These are phyloP conservation scores for Prionailurus bengalensis DNA, from an alignment of 2,113 vertebrate genomes.

Conservation along the genomic window DNA sequence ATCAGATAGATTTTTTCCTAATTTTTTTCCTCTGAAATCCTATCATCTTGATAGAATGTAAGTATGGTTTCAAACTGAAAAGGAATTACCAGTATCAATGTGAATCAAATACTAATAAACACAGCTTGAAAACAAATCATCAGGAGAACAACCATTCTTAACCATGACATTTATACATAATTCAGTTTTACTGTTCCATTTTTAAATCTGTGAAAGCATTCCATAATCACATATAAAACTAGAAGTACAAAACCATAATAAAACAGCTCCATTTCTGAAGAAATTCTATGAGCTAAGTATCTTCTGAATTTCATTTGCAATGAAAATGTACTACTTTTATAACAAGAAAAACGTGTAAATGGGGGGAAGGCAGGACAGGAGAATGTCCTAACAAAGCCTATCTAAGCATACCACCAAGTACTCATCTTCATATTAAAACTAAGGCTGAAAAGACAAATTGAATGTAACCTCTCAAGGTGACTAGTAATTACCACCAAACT, in stretches of 20 bases:
- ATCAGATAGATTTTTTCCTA: conserved; percentile 14
- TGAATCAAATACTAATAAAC: conserved; percentile 28
- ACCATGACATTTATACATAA: not conserved
- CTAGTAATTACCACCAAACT: not conserved
- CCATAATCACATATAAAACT: conserved; percentile 34
- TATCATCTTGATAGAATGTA: conserved; percentile 27
- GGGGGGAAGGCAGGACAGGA: not conserved
- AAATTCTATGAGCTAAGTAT: conserved; percentile 23
- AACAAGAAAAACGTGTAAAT: conserved; percentile 16
- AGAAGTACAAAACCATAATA: not conserved
- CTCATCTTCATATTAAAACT: conserved; percentile 38
- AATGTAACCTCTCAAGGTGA: not conserved
- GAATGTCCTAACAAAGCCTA: not conserved
- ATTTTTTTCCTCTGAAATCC: conserved; percentile 33
- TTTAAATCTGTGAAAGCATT: conserved; percentile 55
- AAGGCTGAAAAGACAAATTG: conserved; percentile 10
- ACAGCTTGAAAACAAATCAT: conserved; percentile 35
- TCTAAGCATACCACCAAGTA: not conserved
- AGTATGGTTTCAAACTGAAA: conserved; percentile 43
- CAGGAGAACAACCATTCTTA: conserved; percentile 39
- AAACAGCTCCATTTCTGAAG: not conserved
- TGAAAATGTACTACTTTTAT: not conserved
- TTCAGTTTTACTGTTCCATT: not conserved
- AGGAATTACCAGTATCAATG: not conserved
- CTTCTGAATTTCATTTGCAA: conserved; percentile 56